Percentiles rank a stretch among this genome's conserved stretches.
Evolutionary conservation across 1,140 invertebrate species (phyloP).

Genomic region (Halesus radiatus): DNA sequence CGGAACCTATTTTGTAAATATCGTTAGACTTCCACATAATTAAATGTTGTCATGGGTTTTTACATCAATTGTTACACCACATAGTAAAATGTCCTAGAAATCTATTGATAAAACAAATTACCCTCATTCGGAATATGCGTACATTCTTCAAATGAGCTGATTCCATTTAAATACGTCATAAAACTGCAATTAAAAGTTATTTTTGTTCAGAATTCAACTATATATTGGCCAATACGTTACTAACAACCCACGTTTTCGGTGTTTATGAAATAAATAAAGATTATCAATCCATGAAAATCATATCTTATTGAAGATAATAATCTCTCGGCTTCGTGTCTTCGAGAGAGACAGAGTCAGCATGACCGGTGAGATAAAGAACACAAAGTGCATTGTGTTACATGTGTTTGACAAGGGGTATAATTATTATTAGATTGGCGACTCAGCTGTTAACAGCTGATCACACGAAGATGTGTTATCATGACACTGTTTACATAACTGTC

Average conservation of each 20-base stretch:
- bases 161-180: too few species aligned
- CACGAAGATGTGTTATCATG: slow-evolving; percentile 14
- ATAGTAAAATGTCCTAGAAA: too few species aligned
- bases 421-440: slow-evolving; percentile 1
- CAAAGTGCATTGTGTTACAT: not conserved
- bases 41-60: too few species aligned
- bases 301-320: not conserved
- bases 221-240: not conserved
- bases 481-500: slow-evolving; percentile 25
- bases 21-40: too few species aligned
- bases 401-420: not conserved
- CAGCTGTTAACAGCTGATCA: slow-evolving; percentile 36
- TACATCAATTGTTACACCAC: too few species aligned
- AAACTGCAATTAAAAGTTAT: not conserved
- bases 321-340: not conserved
- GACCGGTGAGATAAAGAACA: not conserved
- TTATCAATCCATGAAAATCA: too few species aligned
- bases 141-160: too few species aligned
- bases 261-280: too few species aligned
- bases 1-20: too few species aligned
- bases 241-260: too few species aligned
- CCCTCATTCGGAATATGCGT: too few species aligned
- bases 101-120: too few species aligned
- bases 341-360: not conserved
- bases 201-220: not conserved